A percentile compares a stretch with the other conserved stretches of the same genome.
phyloP scores from a whole-genome alignment of 2,113 vertebrate genomes.

The Acanthisitta chloris region DNA sequence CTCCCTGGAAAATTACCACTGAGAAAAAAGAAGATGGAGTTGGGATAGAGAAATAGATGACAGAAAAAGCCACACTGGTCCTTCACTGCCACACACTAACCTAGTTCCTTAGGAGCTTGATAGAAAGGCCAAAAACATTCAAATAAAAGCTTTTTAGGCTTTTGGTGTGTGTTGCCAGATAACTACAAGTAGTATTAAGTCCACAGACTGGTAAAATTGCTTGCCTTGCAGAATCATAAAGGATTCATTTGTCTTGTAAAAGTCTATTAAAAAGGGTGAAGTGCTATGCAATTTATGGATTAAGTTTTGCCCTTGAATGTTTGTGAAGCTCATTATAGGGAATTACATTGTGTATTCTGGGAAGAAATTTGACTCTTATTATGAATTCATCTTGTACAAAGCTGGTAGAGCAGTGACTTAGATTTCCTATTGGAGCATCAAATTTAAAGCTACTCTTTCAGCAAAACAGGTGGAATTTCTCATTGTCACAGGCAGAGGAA shows the following conservation, averaged over 20 bases:
- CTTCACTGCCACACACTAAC: fast-evolving
- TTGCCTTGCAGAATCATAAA: neutral
- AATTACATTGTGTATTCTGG: neutral
- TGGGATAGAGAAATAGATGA: neutral
- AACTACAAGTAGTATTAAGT: neutral
- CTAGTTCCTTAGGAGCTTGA: neutral
- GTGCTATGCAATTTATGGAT: neutral
- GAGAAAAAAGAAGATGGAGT: neutral
- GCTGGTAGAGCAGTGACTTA: neutral
- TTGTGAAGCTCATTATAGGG: neutral
- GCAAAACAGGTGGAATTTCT: neutral
- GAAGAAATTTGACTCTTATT: neutral
- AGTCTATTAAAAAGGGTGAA: neutral
- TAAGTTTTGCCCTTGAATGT: neutral
- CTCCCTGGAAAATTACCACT: neutral
- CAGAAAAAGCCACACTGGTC: neutral
- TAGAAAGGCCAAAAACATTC: neutral
- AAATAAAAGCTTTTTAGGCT: neutral
- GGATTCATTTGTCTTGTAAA: neutral
- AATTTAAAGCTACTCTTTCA: neutral
- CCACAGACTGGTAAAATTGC: neutral
- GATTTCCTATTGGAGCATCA: neutral
- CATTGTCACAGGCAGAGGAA: neutral
- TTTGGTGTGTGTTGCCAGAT: neutral
- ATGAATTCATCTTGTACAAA: neutral